phyloP scores from a whole-genome alignment of 2,113 vertebrate genomes.

The Ailuropoda melanoleuca region DNA sequence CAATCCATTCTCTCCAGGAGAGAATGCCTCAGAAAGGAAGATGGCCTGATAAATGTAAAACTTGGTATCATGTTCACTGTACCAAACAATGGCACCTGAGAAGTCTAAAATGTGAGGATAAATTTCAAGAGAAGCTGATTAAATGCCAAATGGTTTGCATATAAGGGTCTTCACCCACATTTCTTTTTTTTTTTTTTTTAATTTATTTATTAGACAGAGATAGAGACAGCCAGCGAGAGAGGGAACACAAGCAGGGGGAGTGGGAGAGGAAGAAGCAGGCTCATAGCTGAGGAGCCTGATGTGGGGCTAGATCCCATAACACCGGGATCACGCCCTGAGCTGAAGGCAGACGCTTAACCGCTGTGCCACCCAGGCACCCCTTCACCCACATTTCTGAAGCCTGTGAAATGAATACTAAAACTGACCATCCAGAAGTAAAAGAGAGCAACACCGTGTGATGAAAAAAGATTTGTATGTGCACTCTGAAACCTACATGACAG shows the following conservation, averaged over 20 bases:
- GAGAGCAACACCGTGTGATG: slow-evolving; percentile 68
- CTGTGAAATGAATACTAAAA: slow-evolving; percentile 59
- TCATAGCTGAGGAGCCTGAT: no score
- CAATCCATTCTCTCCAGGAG: background rate
- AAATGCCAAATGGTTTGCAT: slow-evolving; percentile 69
- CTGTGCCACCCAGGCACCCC: no score
- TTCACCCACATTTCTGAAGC: slow-evolving; percentile 53
- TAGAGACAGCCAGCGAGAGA: no score
- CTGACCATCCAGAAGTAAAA: slow-evolving; percentile 37
- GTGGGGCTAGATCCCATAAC: no score
- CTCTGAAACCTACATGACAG: slow-evolving; percentile 71
- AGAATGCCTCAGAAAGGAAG: background rate
- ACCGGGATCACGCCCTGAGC: no score
- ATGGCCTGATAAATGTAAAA: background rate
- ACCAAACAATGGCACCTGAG: slow-evolving; percentile 50
- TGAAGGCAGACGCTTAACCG: no score
- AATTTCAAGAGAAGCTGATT: slow-evolving; percentile 56
- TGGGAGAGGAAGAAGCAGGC: no score
- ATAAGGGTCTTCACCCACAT: slow-evolving; percentile 67
- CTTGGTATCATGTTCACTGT: background rate
- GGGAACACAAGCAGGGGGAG: no score
- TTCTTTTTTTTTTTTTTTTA: no score
- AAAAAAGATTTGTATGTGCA: slow-evolving; percentile 71
- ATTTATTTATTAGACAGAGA: no score
- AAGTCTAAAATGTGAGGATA: slow-evolving; percentile 63